Evolutionary conservation across 2,797 vertebrate genomes (phyloP).

Genomic region (Chelonia mydas): DNA sequence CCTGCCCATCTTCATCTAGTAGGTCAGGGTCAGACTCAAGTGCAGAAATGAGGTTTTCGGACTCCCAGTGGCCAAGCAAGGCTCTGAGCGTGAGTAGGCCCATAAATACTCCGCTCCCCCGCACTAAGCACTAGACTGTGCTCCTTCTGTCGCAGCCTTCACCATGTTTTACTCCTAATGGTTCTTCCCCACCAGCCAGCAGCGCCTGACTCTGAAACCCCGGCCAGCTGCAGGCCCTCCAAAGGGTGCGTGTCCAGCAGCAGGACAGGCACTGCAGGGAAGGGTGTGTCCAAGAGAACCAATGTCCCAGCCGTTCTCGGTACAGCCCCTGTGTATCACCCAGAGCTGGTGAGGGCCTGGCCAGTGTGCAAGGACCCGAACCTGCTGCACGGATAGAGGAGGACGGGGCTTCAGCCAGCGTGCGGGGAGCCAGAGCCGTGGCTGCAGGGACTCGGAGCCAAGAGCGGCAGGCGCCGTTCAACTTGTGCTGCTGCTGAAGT

Average conservation of each 20-base stretch:
- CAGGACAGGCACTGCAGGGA: background rate
- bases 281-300: background rate
- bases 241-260: too few relatives aligned
- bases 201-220: background rate
- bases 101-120: background rate
- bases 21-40: background rate
- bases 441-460: too few relatives aligned
- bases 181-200: background rate
- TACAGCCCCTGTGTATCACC: background rate
- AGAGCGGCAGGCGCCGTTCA: background rate
- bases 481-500: background rate
- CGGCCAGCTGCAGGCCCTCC: background rate
- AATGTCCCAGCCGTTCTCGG: background rate
- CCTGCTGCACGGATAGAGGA: too few relatives aligned
- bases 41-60: background rate
- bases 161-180: background rate
- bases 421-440: too few relatives aligned
- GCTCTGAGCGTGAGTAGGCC: background rate
- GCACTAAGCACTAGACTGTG: accelerated
- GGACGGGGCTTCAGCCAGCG: too few relatives aligned
- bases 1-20: background rate
- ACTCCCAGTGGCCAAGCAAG: background rate
- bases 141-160: background rate
- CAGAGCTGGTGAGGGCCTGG: background rate
- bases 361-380: background rate